Conservation (phyloP, 53 echinoderm and acorn worm genomes). For the Holothuria leucospilota region DNA sequence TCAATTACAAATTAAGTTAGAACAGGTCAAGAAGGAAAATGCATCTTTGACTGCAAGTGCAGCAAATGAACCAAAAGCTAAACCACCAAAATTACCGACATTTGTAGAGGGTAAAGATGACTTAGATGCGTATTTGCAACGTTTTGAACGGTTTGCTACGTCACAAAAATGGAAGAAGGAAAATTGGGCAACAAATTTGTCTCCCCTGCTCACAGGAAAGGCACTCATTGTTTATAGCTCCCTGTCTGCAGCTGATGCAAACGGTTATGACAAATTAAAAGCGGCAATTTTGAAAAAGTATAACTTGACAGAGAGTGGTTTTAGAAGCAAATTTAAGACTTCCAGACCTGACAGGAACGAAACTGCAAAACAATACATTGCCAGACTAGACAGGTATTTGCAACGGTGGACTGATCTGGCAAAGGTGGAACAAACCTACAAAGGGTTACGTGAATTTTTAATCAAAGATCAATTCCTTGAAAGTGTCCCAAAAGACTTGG, state of each 20-base stretch:
- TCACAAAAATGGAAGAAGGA: background rate
- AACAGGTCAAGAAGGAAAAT: background rate
- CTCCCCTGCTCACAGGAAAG: constrained; percentile 18
- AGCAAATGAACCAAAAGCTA: background rate
- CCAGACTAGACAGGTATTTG: constrained; percentile 17
- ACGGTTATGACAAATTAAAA: constrained; percentile 26
- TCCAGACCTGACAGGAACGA: constrained; percentile 33
- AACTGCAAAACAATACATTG: constrained; percentile 18
- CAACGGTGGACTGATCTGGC: too few species aligned
- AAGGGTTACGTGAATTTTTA: too few species aligned
- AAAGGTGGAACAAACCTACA: too few species aligned
- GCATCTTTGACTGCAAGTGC: background rate
- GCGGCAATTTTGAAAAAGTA: background rate
- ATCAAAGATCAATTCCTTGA: too few species aligned
- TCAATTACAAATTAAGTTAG: background rate
- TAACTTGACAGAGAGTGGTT: constrained; percentile 39
- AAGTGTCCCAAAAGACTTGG: too few species aligned
- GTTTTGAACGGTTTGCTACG: constrained; percentile 41
- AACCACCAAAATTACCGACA: constrained; percentile 18
- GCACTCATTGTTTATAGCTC: constrained; percentile 2
- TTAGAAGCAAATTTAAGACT: constrained; percentile 38
- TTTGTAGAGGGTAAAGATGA: constrained; percentile 41
- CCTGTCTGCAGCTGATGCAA: constrained; percentile 18
- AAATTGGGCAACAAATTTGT: constrained; percentile 22
- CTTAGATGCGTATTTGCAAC: constrained; percentile 39